These are phyloP conservation scores for Myripristis jacobus DNA, from an alignment of 2,797 vertebrate genomes.

Conservation along the genomic window DNA sequence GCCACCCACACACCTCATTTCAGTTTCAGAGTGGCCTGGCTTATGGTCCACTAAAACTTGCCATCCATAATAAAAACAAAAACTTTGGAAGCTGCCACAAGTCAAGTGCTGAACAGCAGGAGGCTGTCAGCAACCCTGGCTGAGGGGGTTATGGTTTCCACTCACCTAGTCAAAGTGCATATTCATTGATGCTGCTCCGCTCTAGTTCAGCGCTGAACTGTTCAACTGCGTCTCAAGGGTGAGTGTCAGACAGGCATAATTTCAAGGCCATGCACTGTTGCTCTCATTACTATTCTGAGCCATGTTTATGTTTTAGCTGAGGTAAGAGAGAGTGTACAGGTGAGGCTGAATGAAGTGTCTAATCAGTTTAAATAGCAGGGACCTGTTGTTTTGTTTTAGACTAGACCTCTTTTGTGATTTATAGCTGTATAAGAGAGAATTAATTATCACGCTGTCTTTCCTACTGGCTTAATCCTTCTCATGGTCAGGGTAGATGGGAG, in stretches of 20 bases:
- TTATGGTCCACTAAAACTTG: constrained; percentile 57
- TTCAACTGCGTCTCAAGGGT: constrained; percentile 80
- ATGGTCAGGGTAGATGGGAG: no score
- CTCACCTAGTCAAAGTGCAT: constrained; percentile 76
- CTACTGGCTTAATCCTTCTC: no score
- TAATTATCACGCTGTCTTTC: no score
- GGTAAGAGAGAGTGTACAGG: constrained; percentile 34
- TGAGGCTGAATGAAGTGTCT: constrained; percentile 19
- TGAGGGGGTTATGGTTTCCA: constrained; percentile 68
- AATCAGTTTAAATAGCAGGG: constrained; percentile 39
- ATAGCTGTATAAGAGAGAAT: constrained; percentile 10
- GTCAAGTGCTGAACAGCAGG: constrained; percentile 76
- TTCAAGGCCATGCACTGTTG: constrained; percentile 74
- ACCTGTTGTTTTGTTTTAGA: constrained; percentile 27
- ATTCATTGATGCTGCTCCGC: constrained; percentile 71
- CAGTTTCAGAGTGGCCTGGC: constrained; percentile 38
- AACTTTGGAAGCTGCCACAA: constrained; percentile 72
- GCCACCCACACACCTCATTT: constrained; percentile 16
- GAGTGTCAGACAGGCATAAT: constrained; percentile 78
- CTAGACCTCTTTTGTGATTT: constrained; percentile 13
- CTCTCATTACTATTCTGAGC: constrained; percentile 74
- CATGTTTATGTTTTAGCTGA: constrained; percentile 71
- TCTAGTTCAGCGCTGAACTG: constrained; percentile 78
- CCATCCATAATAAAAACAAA: constrained; percentile 64
- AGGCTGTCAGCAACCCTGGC: constrained; percentile 71